Base-by-base conservation (phyloP, 2,888 invertebrate species). In the Pterostichus niger region DNA sequence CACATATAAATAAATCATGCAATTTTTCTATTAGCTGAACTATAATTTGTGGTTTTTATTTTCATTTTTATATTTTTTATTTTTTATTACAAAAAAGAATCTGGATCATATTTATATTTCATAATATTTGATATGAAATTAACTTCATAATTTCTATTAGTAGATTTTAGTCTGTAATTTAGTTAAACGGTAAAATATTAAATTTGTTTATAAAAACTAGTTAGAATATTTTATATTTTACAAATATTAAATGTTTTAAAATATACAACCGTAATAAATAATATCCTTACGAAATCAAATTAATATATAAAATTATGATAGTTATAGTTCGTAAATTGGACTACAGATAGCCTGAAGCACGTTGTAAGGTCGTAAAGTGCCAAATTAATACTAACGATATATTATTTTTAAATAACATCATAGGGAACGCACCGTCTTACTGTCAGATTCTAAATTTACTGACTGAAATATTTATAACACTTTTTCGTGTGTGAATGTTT, bases 361-460 rank as follows among this genome's bases (percentile, higher is more conserved):
- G 7, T 64, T 5, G n/a, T 64, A 35, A 64, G n/a, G 13, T 64
- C 64, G 31, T 59, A 64, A 64, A 64, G 13, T 64, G 35, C 64
- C 35, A 35, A 35, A 64, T 64, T 64, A 64, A 64, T 64, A 33
- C 64, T 64, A 35, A 64, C 64, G 64, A 64, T 35, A 64, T 64
- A 64, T 64, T 64, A 64, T 33, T 64, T 35, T 33, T 31, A 10
- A 31, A 31, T 64, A 7, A 64, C 64, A 13, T 33, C 64, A 35
- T 64, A 64, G 13, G 10, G 35, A 64, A 64, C 33, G 64, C n/a
- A 33, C n/a, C 64, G n/a, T 9, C 54, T 10, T 11, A 31, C 1
- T 13, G 49, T 1, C 49, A 49, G 59, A 64, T 13, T 33, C 7
- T 35, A 64, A 64, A 64, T 64, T 64, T 64, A 13, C n/a, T 13